A percentile compares a stretch with the other conserved stretches of the same genome.
Evolutionary conservation across 37 sponge, comb jelly and placozoan species (phyloP).

Genomic region (Diacarnus erythraeanus): DNA sequence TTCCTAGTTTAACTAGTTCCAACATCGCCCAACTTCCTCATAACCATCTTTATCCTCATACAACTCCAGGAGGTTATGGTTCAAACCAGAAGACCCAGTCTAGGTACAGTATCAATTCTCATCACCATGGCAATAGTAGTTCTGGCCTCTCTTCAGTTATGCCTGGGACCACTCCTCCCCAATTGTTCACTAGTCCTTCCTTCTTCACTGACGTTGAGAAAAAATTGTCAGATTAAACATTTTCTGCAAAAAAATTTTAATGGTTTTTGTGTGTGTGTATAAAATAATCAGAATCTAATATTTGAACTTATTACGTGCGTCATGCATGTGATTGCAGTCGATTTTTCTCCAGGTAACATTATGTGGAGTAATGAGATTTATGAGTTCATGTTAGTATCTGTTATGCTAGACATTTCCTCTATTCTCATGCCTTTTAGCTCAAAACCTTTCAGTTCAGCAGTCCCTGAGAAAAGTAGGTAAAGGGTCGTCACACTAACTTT

Average conservation of each 20-base stretch:
- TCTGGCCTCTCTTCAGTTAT: constrained; percentile 25
- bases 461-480: constrained; percentile 36
- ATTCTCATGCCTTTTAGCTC: constrained; percentile 62
- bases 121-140: constrained; percentile 1
- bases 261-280: neutral
- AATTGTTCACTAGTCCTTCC: constrained; percentile 62
- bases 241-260: neutral
- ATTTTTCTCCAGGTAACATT: too few relatives aligned
- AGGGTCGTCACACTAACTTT: neutral
- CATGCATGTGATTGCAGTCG: too few relatives aligned
- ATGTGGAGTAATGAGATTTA: too few relatives aligned
- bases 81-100: neutral
- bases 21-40: too few relatives aligned
- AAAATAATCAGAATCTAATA: neutral
- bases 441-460: constrained; percentile 63
- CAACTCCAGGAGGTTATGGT: constrained; percentile 38
- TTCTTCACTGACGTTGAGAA: constrained; percentile 6
- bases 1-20: constrained; percentile 16
- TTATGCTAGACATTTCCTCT: constrained; percentile 43
- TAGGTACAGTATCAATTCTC: constrained; percentile 41
- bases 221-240: neutral
- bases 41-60: constrained; percentile 3
- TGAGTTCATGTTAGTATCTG: neutral
- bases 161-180: constrained; percentile 78
- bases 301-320: too few relatives aligned